Conservation (phyloP, 2,888 invertebrate species). For the Nephrotoma flavescens region DNA sequence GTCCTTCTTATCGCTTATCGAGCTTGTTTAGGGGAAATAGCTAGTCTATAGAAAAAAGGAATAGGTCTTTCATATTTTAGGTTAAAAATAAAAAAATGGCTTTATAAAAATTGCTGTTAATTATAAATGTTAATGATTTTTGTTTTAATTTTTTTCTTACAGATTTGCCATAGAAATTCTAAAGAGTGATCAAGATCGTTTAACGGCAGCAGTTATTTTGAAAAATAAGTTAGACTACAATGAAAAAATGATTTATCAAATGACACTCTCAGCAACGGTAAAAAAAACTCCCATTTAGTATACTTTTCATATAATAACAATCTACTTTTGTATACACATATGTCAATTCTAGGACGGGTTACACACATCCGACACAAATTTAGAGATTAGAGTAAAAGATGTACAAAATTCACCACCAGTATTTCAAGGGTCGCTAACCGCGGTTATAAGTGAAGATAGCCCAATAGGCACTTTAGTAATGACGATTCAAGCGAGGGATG, state of each 20-base stretch:
- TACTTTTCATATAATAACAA: not conserved
- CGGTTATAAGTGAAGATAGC: slow-evolving; percentile 66
- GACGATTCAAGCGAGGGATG: slow-evolving; percentile 67
- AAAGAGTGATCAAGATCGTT: slow-evolving; percentile 40
- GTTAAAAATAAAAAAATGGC: not conserved
- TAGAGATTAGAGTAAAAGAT: slow-evolving; percentile 66
- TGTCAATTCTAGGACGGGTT: slow-evolving; percentile 50
- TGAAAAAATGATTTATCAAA: slow-evolving; percentile 60
- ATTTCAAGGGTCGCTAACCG: slow-evolving; percentile 65
- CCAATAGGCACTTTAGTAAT: slow-evolving; percentile 70
- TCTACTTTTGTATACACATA: slow-evolving; percentile 5
- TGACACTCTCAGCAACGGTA: slow-evolving; percentile 62
- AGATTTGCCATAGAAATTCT: slow-evolving; percentile 24
- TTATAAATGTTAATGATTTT: no score
- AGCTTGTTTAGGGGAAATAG: no score
- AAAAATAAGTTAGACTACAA: slow-evolving; percentile 59
- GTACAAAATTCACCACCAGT: slow-evolving; percentile 78
- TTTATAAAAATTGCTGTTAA: no score
- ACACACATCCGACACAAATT: slow-evolving; percentile 53
- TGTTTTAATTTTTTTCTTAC: not conserved
- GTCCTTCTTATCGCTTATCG: no score
- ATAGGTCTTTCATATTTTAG: not conserved
- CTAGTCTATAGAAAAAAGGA: no score
- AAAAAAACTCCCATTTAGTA: slow-evolving; percentile 24
- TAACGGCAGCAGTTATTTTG: slow-evolving; percentile 59